These are phyloP conservation scores for Stratiomys singularior DNA, from an alignment of 2,888 invertebrate genomes.

Conservation along the genomic window DNA sequence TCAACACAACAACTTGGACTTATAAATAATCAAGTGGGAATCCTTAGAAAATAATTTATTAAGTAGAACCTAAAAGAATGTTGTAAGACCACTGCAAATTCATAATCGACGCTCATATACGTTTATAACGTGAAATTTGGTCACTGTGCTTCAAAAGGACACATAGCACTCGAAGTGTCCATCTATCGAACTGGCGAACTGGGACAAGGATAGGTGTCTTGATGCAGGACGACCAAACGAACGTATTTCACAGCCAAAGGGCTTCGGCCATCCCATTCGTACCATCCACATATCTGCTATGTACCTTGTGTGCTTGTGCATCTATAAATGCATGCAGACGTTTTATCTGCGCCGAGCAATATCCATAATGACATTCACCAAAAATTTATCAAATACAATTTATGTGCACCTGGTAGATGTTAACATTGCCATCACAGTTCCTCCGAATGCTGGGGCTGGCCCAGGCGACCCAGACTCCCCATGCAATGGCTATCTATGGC, in stretches of 20 bases:
- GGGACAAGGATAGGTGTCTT: conserved; percentile 2
- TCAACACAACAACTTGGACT: too few relatives aligned
- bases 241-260: not conserved
- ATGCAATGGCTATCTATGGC: not conserved
- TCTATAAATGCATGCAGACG: conserved; percentile 19
- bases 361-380: conserved; percentile 38
- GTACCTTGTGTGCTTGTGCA: not conserved
- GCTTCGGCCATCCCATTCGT: not conserved
- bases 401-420: conserved; percentile 45
- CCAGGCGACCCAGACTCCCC: too few relatives aligned
- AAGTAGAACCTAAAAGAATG: not conserved
- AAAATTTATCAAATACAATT: conserved; percentile 46
- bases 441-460: conserved; percentile 26
- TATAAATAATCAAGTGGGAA: too few relatives aligned
- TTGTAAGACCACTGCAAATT: not conserved
- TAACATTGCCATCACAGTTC: conserved; percentile 33
- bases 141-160: conserved; percentile 23
- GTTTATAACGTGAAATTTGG: conserved; percentile 17
- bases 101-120: not conserved
- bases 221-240: not conserved
- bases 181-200: conserved; percentile 11
- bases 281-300: not conserved
- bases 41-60: not conserved
- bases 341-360: conserved; percentile 10
- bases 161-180: not conserved